Percentiles rank a stretch among this genome's conserved stretches.
phyloP scores from a whole-genome alignment of 2,888 invertebrate species.

The Syrista parreyssii region DNA sequence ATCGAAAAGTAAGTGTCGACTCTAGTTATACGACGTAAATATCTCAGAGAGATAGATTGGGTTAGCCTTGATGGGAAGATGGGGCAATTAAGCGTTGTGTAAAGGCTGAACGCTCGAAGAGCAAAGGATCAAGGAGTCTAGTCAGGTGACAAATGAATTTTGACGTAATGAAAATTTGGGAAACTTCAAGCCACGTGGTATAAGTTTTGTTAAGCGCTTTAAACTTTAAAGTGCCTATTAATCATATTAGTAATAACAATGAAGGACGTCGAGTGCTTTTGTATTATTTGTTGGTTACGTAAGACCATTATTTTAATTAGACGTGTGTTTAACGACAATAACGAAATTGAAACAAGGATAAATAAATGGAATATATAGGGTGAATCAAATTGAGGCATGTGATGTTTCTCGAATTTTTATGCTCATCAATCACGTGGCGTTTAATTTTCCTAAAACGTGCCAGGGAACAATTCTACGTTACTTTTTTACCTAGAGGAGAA shows the following conservation, averaged over 20 bases:
- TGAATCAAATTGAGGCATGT: not conserved
- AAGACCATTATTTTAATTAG: not conserved
- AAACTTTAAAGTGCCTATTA: not conserved
- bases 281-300: not conserved
- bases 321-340: not conserved
- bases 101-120: not conserved
- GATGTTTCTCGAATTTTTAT: not conserved
- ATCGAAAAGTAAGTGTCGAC: slow-evolving; percentile 47
- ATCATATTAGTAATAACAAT: not conserved
- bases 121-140: not conserved
- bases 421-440: not conserved
- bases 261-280: not conserved
- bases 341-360: not conserved
- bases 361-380: not conserved
- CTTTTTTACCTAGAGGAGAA: not conserved
- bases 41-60: not conserved
- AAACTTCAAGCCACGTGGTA: not conserved
- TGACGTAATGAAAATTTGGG: too few species aligned
- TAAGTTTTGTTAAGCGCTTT: not conserved
- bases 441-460: not conserved
- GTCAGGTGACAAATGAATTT: too few species aligned
- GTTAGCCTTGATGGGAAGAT: not conserved
- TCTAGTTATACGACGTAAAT: slow-evolving; percentile 1
- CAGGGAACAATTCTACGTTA: not conserved
- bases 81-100: not conserved